phyloP scores from a whole-genome alignment of 2,113 vertebrate genomes.

The Zeus faber region DNA sequence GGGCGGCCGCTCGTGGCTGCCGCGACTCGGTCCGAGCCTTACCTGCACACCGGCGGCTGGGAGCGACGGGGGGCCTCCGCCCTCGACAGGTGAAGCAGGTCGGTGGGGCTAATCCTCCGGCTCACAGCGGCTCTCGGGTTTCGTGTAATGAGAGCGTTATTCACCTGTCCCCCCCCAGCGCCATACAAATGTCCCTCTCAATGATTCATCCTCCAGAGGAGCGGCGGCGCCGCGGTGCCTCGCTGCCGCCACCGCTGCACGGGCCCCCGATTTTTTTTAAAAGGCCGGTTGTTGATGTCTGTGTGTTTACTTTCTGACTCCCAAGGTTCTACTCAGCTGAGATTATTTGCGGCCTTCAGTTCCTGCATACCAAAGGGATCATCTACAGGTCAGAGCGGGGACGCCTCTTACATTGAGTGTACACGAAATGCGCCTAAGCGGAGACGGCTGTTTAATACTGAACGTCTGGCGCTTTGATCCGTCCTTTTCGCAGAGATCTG shows the following conservation, averaged over 20 bases:
- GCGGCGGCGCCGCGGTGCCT: conserved; percentile 31
- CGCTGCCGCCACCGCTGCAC: no score
- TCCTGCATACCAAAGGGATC: conserved; percentile 92
- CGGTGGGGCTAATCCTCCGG: conserved; percentile 44
- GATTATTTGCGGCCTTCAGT: conserved; percentile 94
- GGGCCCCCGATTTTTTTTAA: no score
- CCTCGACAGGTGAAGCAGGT: conserved; percentile 45
- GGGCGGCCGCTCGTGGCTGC: not conserved
- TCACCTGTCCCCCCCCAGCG: conserved; percentile 54
- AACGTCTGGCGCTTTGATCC: not conserved
- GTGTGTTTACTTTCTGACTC: conserved; percentile 34
- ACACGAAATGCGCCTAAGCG: not conserved
- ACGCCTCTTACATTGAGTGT: not conserved
- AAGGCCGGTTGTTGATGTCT: conserved; percentile 17
- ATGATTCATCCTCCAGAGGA: conserved; percentile 60
- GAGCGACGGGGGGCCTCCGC: no score
- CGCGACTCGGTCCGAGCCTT: no score
- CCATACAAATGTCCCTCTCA: conserved; percentile 64
- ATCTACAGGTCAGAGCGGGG: conserved; percentile 89
- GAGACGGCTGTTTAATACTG: not conserved
- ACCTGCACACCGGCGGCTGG: no score
- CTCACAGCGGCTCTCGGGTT: conserved; percentile 41
- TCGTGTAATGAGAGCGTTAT: conserved; percentile 55
- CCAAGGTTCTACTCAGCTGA: conserved; percentile 93
- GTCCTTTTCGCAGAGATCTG: conserved; percentile 80